A percentile compares a stretch with the other conserved stretches of the same genome.
phyloP scores from a whole-genome alignment of 2,797 vertebrate genomes.

The Neosalanx taihuensis region DNA sequence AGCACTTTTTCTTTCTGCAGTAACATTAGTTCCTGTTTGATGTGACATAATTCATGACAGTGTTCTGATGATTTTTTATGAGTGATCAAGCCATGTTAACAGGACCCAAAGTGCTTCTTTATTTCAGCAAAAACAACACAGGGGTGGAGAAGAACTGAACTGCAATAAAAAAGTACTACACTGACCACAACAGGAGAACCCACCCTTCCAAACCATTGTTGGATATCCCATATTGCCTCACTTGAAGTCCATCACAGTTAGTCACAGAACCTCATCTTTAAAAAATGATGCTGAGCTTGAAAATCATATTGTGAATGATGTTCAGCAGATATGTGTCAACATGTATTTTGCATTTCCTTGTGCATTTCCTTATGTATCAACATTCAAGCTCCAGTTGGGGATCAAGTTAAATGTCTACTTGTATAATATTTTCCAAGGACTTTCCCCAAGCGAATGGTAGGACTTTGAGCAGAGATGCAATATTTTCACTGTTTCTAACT shows the following conservation, averaged over 20 bases:
- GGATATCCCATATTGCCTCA: constrained; percentile 23
- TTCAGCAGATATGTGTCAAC: background rate
- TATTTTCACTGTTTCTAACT: constrained; percentile 33
- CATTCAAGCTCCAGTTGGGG: constrained; percentile 25
- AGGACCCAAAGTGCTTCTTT: constrained; percentile 30
- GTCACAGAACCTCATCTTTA: background rate
- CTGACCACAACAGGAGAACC: constrained; percentile 70
- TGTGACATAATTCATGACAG: constrained; percentile 31
- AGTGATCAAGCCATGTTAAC: constrained; percentile 38
- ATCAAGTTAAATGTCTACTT: constrained; percentile 36
- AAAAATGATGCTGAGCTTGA: constrained; percentile 45
- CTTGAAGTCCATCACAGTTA: background rate
- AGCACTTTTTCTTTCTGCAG: constrained; percentile 41
- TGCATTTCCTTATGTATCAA: constrained; percentile 26
- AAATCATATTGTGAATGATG: constrained; percentile 17
- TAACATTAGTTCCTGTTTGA: constrained; percentile 30
- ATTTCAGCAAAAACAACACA: constrained; percentile 43
- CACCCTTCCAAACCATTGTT: constrained; percentile 46
- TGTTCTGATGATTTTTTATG: constrained; percentile 40
- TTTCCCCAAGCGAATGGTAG: constrained; percentile 37
- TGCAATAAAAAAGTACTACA: constrained; percentile 55
- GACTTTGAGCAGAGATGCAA: constrained; percentile 29
- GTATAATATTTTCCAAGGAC: constrained; percentile 10
- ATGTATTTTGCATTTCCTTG: constrained; percentile 7
- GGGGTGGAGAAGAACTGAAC: constrained; percentile 49